phyloP scores from a whole-genome alignment of 2,797 vertebrate species.

The Darevskia mixta region DNA sequence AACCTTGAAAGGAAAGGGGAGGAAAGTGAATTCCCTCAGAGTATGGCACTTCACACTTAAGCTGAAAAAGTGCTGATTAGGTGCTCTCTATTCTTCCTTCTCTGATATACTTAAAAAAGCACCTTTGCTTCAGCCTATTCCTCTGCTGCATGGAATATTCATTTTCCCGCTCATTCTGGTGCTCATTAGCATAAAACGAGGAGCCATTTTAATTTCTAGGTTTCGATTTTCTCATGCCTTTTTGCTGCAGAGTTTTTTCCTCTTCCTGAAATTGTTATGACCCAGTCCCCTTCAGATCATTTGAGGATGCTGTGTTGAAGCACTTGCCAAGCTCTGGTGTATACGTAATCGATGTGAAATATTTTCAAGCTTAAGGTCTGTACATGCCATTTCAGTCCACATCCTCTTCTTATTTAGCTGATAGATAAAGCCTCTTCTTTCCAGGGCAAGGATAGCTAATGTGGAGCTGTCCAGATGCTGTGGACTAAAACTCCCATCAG shows the following conservation, averaged over 20 bases:
- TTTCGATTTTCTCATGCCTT: conserved; percentile 11
- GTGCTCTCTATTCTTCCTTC: conserved; percentile 51
- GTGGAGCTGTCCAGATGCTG: too few species aligned
- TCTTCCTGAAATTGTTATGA: conserved; percentile 11
- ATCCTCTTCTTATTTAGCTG: background rate
- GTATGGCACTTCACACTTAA: conserved; percentile 65
- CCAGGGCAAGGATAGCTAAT: too few species aligned
- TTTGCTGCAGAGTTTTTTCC: background rate
- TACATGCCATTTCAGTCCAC: too few species aligned
- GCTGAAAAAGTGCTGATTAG: conserved; percentile 69
- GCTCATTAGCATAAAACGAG: conserved; percentile 47
- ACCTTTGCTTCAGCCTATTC: background rate
- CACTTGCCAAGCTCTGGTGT: background rate
- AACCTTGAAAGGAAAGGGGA: conserved; percentile 39
- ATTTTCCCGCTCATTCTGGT: conserved; percentile 13
- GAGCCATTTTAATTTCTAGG: conserved; percentile 58
- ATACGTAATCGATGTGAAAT: background rate
- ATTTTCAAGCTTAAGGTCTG: background rate
- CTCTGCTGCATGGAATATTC: background rate
- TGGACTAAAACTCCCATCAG: too few species aligned
- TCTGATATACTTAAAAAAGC: conserved; percentile 23
- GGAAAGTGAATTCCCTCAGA: conserved; percentile 52
- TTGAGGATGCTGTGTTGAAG: background rate
- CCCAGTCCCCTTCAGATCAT: background rate
- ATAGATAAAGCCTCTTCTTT: background rate